These are phyloP conservation scores for Drosophila sp. DNA, from an alignment of 1,140 invertebrate species.

Conservation along the genomic window DNA sequence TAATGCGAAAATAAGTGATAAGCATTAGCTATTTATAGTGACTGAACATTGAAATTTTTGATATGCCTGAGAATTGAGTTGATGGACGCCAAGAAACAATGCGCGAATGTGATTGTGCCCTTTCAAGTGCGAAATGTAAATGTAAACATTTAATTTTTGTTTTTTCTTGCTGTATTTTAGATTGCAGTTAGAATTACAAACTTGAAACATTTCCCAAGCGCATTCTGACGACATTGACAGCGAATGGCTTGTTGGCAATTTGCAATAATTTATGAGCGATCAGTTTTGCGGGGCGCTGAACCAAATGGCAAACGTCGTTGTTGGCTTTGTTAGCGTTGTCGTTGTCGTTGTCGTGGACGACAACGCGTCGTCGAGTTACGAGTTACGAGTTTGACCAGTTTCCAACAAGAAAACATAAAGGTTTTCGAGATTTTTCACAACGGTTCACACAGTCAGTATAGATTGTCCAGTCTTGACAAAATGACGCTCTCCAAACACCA, in stretches of 20 bases:
- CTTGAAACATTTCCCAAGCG: constrained; percentile 38
- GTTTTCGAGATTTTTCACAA: constrained; percentile 68
- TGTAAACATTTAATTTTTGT: not conserved
- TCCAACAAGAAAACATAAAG: constrained; percentile 58
- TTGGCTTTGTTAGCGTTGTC: not conserved
- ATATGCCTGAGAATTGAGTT: no score
- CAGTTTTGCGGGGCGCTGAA: constrained; percentile 51
- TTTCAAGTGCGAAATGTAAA: no score
- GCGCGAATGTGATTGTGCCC: no score
- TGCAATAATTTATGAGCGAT: constrained; percentile 61
- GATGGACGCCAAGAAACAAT: no score
- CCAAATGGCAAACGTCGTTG: constrained; percentile 67
- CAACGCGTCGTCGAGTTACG: constrained; percentile 21
- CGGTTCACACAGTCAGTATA: constrained; percentile 51
- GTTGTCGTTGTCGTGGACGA: no score
- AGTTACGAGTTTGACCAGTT: constrained; percentile 72
- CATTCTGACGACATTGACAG: constrained; percentile 48
- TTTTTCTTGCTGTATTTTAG: not conserved
- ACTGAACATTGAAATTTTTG: no score
- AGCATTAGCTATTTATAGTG: no score
- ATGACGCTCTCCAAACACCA: constrained; percentile 36
- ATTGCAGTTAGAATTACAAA: constrained; percentile 14
- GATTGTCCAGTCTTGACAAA: constrained; percentile 34
- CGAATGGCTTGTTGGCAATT: constrained; percentile 21
- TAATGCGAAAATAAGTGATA: no score